Percentiles rank a stretch among this genome's conserved stretches.
These are phyloP conservation scores for Cylloceria caligata DNA, from an alignment of 2,888 invertebrate species.

Conservation along the genomic window DNA sequence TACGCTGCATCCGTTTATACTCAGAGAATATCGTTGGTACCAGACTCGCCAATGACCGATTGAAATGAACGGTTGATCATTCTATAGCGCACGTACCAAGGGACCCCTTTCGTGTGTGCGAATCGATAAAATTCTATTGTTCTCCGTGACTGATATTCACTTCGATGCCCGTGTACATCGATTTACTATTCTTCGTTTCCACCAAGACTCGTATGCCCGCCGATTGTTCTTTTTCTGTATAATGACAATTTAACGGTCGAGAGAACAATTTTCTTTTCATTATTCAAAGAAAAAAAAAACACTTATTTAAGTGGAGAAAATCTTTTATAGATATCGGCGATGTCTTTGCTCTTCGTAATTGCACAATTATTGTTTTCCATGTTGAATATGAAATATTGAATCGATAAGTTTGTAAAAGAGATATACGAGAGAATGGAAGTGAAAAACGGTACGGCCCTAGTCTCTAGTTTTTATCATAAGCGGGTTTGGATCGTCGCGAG, in stretches of 20 bases:
- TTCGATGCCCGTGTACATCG: background rate
- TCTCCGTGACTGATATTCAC: conserved; percentile 26
- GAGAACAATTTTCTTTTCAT: background rate
- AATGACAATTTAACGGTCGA: conserved; percentile 4
- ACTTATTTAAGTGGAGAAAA: no score
- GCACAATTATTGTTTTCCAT: no score
- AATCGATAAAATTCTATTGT: conserved; percentile 26
- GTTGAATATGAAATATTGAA: no score
- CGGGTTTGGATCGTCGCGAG: background rate
- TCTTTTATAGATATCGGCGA: no score
- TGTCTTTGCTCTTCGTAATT: no score
- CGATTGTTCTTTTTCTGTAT: background rate
- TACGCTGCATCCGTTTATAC: background rate
- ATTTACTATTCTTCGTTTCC: background rate
- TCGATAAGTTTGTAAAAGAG: background rate
- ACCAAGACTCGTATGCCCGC: background rate
- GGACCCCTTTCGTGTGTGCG: background rate
- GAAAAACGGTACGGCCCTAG: background rate
- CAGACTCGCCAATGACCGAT: conserved; percentile 26
- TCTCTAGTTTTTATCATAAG: background rate
- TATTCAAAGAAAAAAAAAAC: background rate
- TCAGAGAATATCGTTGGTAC: background rate
- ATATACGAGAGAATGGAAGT: background rate
- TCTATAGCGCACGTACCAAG: background rate
- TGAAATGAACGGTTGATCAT: conserved; percentile 6